phyloP scores from a whole-genome alignment of 2,888 invertebrate genomes.

The Deilephila elpenor region DNA sequence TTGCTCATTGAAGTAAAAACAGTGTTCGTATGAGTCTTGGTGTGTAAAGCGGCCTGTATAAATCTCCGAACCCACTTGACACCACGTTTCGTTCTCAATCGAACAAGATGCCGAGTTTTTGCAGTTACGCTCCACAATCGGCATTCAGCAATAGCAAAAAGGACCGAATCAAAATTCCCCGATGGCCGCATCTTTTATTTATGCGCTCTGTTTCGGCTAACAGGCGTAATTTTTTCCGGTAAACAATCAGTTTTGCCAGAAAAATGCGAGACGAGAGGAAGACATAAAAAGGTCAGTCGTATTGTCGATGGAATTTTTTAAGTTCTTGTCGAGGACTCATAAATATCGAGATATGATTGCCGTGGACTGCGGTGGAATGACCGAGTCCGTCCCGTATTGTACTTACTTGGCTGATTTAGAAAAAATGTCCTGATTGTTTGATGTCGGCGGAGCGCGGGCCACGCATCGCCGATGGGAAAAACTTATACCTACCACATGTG shows the following conservation, averaged over 20 bases:
- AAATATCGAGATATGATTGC: slow-evolving; percentile 77
- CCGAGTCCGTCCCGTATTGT: slow-evolving; percentile 46
- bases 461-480: slow-evolving; percentile 33
- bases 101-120: slow-evolving; percentile 64
- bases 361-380: slow-evolving; percentile 55
- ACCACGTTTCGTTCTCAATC: slow-evolving; percentile 74
- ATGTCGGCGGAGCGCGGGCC: slow-evolving; percentile 11
- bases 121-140: slow-evolving; percentile 67
- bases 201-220: slow-evolving; percentile 77
- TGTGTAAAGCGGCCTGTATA: slow-evolving; percentile 60
- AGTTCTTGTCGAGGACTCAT: slow-evolving; percentile 58
- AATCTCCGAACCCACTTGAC: slow-evolving; percentile 66
- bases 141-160: slow-evolving; percentile 67
- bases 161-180: slow-evolving; percentile 81
- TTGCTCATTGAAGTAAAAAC: slow-evolving; percentile 24
- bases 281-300: slow-evolving; percentile 74
- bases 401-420: slow-evolving; percentile 52
- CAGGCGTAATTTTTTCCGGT: slow-evolving; percentile 84
- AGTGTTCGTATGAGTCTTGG: slow-evolving; percentile 29
- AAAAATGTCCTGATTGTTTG: slow-evolving; percentile 42
- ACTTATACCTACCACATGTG: slow-evolving; percentile 25
- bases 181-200: slow-evolving; percentile 79
- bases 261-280: slow-evolving; percentile 81
- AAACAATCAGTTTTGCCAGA: slow-evolving; percentile 84
- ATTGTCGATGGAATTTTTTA: slow-evolving; percentile 63